Percentiles rank a stretch among this genome's conserved stretches.
phyloP scores from a whole-genome alignment of 1,140 invertebrate genomes.

The Phthorimaea operculella region DNA sequence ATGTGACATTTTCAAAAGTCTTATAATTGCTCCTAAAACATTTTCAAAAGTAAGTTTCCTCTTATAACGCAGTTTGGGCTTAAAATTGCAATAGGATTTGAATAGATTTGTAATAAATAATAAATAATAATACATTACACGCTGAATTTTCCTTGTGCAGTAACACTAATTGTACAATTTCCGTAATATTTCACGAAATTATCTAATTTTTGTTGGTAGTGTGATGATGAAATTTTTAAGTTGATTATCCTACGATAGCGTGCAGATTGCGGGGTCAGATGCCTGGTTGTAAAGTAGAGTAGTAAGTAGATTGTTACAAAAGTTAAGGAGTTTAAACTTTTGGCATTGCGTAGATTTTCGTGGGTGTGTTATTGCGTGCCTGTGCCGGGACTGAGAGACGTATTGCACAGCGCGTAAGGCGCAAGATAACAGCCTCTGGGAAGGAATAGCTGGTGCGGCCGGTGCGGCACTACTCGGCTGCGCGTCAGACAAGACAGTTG shows the following conservation, averaged over 20 bases:
- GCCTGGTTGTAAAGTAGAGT: neutral
- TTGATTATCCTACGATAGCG: neutral
- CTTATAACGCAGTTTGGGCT: too few relatives aligned
- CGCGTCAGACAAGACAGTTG: slow-evolving; percentile 13
- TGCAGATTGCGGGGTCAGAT: neutral
- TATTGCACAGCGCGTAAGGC: slow-evolving; percentile 15
- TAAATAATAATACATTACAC: too few relatives aligned
- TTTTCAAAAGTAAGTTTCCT: too few relatives aligned
- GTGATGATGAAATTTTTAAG: neutral
- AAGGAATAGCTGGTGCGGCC: neutral
- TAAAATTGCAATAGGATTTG: too few relatives aligned
- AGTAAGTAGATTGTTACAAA: too few relatives aligned
- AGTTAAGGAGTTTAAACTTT: too few relatives aligned
- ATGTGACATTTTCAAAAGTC: too few relatives aligned
- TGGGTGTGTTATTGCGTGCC: too few relatives aligned
- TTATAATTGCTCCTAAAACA: too few relatives aligned
- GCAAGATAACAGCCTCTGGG: slow-evolving; percentile 21
- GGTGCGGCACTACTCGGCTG: slow-evolving; percentile 19
- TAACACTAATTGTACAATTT: neutral
- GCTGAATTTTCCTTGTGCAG: too few relatives aligned
- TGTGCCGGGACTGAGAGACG: neutral
- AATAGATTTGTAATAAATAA: too few relatives aligned
- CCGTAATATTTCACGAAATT: neutral
- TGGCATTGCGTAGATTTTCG: too few relatives aligned
- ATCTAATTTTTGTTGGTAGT: neutral